Base-by-base conservation (phyloP, 2,113 vertebrate species). In the Dermatemys mawii region DNA sequence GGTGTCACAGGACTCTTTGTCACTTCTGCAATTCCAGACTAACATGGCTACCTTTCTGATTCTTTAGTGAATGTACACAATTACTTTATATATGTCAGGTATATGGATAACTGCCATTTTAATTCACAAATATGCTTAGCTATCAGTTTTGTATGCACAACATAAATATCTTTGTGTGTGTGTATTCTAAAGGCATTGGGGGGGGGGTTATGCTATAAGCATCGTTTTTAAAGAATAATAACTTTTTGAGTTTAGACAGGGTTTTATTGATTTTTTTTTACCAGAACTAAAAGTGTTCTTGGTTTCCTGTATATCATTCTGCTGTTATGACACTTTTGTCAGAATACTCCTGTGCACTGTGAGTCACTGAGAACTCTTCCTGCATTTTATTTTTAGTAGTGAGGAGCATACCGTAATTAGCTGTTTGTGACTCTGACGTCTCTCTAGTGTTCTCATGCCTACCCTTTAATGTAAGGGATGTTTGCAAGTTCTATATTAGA, bases 361-460 rank as follows among this genome's bases (percentile, higher is more conserved):
- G n/a, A 94, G 86, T 73, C 54, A 49, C 78, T 80, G 75, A 93
- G 81, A 91, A 86, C 87, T 95, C 93, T 96, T 90, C 49, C n/a
- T 63, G 86, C 38, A 12, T 84, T 88, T 95, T 85, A 90, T 95
- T 92, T 95, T 92, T 94, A 94, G 93, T 83, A 95, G 35, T 44
- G 55, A 89, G 27, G 44, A 53, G 26, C 32, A 67, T 76, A 84
- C 83, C 49, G 44, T 82, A 89, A 44, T 92, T 84, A 91, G 73
- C 6, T 94, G 90, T 35, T 70, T 35, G 0, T 29, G 0, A 83
- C 88, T 89, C 75, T 90, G 35, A 82, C 35, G 89, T 24, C 53
- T 88, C 84, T 75, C 14, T 35, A 38, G 22, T 41, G 50, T 60
- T 80, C 41, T 51, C 88, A 22, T 76, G 83, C 79, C 50, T 83